A percentile compares a stretch with the other conserved stretches of the same genome.
These are phyloP conservation scores for Miopithecus talapoin DNA, from an alignment of 2,797 vertebrate genomes.

Conservation along the genomic window DNA sequence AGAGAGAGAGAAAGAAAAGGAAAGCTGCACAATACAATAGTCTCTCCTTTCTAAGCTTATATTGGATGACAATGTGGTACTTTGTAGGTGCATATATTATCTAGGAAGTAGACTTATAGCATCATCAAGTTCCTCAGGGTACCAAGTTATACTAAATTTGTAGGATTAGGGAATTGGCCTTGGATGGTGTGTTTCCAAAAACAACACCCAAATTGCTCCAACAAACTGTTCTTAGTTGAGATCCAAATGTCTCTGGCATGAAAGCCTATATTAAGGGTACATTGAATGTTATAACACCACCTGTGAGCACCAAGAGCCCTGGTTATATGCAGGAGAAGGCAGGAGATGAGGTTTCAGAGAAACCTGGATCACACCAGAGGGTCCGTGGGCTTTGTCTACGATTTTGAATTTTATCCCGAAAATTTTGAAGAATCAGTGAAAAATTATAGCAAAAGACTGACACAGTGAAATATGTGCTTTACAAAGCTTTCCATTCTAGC, in stretches of 20 bases:
- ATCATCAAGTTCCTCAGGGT: not conserved
- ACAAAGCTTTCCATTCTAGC: not conserved
- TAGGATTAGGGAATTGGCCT: not conserved
- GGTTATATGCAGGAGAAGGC: not conserved
- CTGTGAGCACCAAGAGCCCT: not conserved
- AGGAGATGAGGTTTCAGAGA: not conserved
- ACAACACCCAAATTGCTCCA: not conserved
- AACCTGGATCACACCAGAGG: not conserved
- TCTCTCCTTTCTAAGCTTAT: not conserved
- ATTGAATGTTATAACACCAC: accelerated
- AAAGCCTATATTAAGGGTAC: not conserved
- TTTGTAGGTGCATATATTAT: not conserved
- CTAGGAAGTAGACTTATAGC: not conserved
- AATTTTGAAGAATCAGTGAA: not conserved
- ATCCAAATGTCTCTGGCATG: not conserved
- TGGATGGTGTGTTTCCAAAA: not conserved
- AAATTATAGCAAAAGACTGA: not conserved
- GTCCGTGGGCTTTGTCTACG: not conserved
- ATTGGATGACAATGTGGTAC: not conserved
- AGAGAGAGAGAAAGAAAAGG: not conserved
- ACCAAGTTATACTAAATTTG: not conserved
- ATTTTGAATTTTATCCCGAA: constrained; percentile 25
- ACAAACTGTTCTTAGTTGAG: not conserved
- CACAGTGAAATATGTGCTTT: not conserved
- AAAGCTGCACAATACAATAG: not conserved